Evolutionary conservation across 1,140 invertebrate species (phyloP), one percentile per base, ranked within the genome.

Genomic region (Sycophila sp.): DNA sequence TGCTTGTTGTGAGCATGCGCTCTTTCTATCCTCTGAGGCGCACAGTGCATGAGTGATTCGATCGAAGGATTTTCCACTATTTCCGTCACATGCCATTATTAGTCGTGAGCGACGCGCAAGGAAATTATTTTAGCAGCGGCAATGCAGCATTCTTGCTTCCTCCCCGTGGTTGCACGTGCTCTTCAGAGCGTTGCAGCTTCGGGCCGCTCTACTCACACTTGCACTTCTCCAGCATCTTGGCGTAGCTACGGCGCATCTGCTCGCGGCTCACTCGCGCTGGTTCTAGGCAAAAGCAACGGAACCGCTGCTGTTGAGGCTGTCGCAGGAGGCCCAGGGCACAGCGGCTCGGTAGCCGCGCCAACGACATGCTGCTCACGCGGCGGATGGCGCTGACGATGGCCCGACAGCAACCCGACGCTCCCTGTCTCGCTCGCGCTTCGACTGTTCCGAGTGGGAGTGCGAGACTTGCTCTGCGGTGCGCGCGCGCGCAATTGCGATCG

Each of bases 141-240:
- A n/a, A n/a, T n/a, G n/a, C n/a, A n/a, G n/a, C n/a, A n/a, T n/a
- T n/a, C n/a, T n/a, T n/a, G n/a, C n/a, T n/a, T n/a, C n/a, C n/a
- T n/a, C n/a, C n/a, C n/a, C n/a, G n/a, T n/a, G n/a, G n/a, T n/a
- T n/a, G n/a, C n/a, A n/a, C n/a, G n/a, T n/a, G n/a, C n/a, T n/a
- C n/a, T n/a, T n/a, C n/a, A n/a, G n/a, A n/a, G n/a, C n/a, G n/a
- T n/a, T n/a, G n/a, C n/a, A n/a, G n/a, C n/a, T n/a, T n/a, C n/a
- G n/a, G n/a, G n/a, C n/a, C n/a, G n/a, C n/a, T n/a, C n/a, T 77
- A 85, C 84, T 86, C 53, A 86, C 84, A 86, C 74, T 81, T 79
- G 74, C 81, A 86, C 68, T 85, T 85, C 11, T 82, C 80, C 38
- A 76, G 71, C 72, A 80, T 81, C 67, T 73, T 83, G 8, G 66